Conservation (phyloP, 2,797 vertebrate genomes). For the Aphelocoma californica region DNA sequence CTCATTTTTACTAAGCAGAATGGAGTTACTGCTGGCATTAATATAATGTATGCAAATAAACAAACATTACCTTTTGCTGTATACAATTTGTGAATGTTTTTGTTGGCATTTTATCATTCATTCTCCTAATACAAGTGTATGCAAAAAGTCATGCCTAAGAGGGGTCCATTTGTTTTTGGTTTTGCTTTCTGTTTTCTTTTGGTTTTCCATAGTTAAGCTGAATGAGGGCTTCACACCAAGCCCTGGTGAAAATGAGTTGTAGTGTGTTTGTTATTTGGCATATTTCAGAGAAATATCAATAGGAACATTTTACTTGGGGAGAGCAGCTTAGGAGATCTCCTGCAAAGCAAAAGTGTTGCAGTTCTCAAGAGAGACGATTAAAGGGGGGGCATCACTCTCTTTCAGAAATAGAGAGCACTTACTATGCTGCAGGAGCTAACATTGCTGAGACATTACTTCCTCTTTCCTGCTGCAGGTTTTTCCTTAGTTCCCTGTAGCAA, state of each 20-base stretch:
- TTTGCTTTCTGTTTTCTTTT: neutral
- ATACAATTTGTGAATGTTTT: neutral
- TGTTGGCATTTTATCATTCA: neutral
- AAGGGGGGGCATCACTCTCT: neutral
- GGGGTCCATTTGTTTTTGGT: neutral
- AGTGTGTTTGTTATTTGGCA: neutral
- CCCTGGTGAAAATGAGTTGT: neutral
- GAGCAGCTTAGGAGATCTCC: neutral
- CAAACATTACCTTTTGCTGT: neutral
- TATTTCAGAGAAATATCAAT: neutral
- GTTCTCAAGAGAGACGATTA: neutral
- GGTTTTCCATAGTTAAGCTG: neutral
- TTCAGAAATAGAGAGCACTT: neutral
- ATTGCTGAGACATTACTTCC: neutral
- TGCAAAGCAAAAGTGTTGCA: neutral
- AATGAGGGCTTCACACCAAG: neutral
- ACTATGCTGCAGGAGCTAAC: neutral
- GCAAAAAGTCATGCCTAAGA: neutral
- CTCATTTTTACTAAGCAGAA: neutral
- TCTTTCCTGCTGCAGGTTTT: neutral
- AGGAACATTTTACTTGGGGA: neutral
- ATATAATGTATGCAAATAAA: neutral
- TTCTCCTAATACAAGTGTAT: neutral
- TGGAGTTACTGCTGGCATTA: neutral
- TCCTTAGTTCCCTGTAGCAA: neutral